A percentile compares a stretch with the other conserved stretches of the same genome.
phyloP scores from a whole-genome alignment of 2,113 vertebrate genomes.

The Ceyx cyanopectus region DNA sequence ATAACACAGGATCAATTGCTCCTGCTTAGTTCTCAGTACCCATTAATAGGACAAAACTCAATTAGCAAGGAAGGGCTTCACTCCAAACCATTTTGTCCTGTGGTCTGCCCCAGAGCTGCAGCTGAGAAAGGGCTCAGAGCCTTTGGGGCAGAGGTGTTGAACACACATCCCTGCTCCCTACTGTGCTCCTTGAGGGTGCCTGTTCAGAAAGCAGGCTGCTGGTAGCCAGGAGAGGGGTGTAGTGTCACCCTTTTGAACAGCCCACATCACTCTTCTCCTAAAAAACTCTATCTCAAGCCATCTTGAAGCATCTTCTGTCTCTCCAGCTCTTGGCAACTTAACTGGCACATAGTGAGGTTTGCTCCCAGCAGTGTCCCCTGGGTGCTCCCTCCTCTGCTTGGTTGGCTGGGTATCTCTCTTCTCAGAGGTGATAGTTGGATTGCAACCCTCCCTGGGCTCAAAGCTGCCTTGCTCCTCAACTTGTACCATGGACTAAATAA shows the following conservation, averaged over 20 bases:
- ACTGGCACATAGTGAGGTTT: not conserved
- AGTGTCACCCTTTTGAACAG: not conserved
- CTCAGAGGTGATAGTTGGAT: not conserved
- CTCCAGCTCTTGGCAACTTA: slow-evolving; percentile 10
- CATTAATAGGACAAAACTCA: not conserved
- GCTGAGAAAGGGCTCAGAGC: fast-evolving
- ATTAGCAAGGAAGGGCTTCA: not conserved
- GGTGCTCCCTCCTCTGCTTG: fast-evolving
- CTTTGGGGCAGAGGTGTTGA: not conserved
- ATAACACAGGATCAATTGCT: not conserved
- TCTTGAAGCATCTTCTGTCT: not conserved
- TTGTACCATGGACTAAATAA: not conserved
- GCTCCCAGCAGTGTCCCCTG: not conserved
- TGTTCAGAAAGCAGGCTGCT: not conserved
- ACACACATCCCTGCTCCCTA: not conserved
- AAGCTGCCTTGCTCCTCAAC: not conserved
- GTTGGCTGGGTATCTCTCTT: not conserved
- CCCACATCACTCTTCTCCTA: not conserved
- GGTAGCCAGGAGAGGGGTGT: not conserved
- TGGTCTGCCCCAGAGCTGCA: not conserved
- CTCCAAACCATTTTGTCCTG: not conserved
- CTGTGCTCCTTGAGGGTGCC: not conserved
- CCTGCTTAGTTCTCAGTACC: not conserved
- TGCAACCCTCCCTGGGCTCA: not conserved
- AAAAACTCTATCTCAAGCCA: slow-evolving; percentile 19